Evolutionary conservation across 1,140 invertebrate species (phyloP).

Genomic region (Drosophila tani): DNA sequence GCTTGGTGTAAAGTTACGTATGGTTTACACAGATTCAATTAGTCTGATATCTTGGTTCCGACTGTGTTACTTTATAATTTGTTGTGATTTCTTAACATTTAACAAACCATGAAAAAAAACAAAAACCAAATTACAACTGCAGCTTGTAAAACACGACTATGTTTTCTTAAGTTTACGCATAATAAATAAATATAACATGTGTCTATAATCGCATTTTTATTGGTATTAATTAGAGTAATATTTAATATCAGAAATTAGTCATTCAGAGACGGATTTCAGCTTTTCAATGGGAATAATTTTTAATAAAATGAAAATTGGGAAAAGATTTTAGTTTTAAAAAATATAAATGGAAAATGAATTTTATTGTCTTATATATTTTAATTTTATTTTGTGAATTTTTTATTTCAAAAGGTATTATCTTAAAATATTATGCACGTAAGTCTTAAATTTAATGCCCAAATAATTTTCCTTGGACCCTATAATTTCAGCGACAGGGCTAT

Average conservation of each 20-base stretch:
- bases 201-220: slow-evolving; percentile 34
- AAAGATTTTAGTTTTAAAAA: background rate
- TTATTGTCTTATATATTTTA: background rate
- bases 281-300: background rate
- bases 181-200: slow-evolving; percentile 56
- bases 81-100: slow-evolving; percentile 70
- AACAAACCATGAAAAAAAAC: slow-evolving; percentile 25
- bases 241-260: background rate
- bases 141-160: slow-evolving; percentile 38
- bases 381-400: too few species aligned
- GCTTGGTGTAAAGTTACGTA: slow-evolving; percentile 25
- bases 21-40: slow-evolving; percentile 52
- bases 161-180: slow-evolving; percentile 38
- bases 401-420: too few species aligned
- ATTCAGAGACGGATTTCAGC: too few species aligned
- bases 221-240: too few species aligned
- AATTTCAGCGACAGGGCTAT: too few species aligned
- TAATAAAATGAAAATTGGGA: background rate
- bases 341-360: background rate
- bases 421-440: too few species aligned
- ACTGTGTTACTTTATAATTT: slow-evolving; percentile 75
- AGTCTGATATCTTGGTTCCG: slow-evolving; percentile 40
- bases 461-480: background rate
- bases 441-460: background rate
- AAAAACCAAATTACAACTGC: slow-evolving; percentile 42